Base-by-base conservation (phyloP, 2,888 invertebrate genomes). In the Pterostichus niger region DNA sequence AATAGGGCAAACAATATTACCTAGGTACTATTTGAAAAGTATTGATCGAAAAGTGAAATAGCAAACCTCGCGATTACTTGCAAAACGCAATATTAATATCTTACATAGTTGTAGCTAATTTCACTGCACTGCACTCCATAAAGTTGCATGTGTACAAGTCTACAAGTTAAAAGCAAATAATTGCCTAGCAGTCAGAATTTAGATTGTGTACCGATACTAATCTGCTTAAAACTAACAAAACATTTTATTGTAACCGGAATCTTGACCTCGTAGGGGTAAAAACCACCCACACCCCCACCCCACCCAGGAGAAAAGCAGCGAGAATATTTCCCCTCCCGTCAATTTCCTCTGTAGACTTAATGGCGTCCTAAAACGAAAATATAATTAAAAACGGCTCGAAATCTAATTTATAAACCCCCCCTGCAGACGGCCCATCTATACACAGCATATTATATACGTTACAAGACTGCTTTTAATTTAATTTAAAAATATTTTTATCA, bases 401-500 rank as follows among this genome's bases (percentile, higher is more conserved):
- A 83, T 83, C 83, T 83, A 83, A 83, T 83, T 83, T 83, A 83
- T 77, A 82, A 75, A 17, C 44, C 76, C 40, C 54, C 68, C 54
- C 80, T 56, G n/a, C 11, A 11, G 59, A n/a, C 61, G 77, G 44
- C 56, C 64, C 79, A 24, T 49, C 82, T 81, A 71, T 81, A 71
- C 61, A 78, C 24, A 44, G 59, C 68, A 79, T 79, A 79, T 77
- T 79, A 64, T 79, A 79, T 79, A 79, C 79, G 56, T 79, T 79
- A 79, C 73, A 81, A 81, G 81, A 56, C 73, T 64, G 81, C 71
- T 68, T 77, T 83, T 83, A 83, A 83, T 83, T 83, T 83, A 83
- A 83, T 83, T 83, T 83, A 83, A 83, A 83, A 83, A 83, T 83
- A 83, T 90, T 90, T 90, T 89, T 89, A 89, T 88, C 89, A 87